Evolutionary conservation across 2,888 invertebrate species (phyloP), one percentile per base, ranked within the genome.

Genomic region (Alsophila aescularia): DNA sequence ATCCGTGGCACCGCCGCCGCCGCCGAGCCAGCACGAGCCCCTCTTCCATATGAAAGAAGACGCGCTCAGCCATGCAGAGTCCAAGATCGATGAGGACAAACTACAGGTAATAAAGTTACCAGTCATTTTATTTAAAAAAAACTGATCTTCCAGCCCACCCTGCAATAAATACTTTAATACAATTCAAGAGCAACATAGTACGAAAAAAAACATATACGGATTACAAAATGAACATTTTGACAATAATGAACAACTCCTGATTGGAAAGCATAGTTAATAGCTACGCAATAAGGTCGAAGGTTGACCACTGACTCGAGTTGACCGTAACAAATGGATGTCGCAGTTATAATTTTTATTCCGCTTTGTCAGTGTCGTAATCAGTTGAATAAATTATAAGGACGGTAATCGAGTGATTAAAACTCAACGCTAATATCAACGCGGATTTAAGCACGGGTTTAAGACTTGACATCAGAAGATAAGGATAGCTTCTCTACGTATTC

Each of bases 31-130:
- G 27, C 70, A 74, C 9, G 66, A 71, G 31, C 62, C 77, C 8
- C 76, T 71, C 63, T 78, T 71, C 65, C 79, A 81, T 44, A 62
- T 77, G 65, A 87, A 85, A 66, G 86, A 86, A 40, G 90, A 91
- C 60, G 77, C 83, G 24, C 83, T 91, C 53, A 84, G 79, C 70
- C 90, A 86, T 45, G 89, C 87, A 4, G 91, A 91, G 72, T 87
- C 91, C 14, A 89, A 89, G 67, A 75, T 90, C 32, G 83, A 92
- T 58, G 92, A 92, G 73, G 88, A 91, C 53, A 91, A 85, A 76
- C 70, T 92, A 64, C 92, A 92, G 90, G 92, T 92, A 77, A 50
- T 32, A 5, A 1, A 14, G n/a, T 29, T 7, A 8, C n/a, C n/a
- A n/a, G n/a, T n/a, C n/a, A n/a, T n/a, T n/a, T n/a, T n/a, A n/a